A percentile compares a stretch with the other conserved stretches of the same genome.
These are phyloP conservation scores for Zaprionus taronus DNA, from an alignment of 1,140 invertebrate species.

Conservation along the genomic window DNA sequence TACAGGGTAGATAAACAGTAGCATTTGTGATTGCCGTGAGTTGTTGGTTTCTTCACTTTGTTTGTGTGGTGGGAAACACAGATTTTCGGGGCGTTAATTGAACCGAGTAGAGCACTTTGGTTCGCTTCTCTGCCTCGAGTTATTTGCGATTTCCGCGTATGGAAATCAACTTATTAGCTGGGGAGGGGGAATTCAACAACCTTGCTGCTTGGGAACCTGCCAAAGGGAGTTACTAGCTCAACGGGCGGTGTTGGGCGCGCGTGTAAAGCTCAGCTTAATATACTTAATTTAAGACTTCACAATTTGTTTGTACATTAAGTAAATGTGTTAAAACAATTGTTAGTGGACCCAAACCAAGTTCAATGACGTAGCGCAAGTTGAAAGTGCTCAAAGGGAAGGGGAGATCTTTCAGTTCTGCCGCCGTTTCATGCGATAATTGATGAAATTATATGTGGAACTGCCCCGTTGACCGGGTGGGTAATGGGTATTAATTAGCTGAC, in stretches of 20 bases:
- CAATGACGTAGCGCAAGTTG: conserved; percentile 61
- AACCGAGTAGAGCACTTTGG: conserved; percentile 44
- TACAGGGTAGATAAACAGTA: conserved; percentile 55
- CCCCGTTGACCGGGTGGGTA: conserved; percentile 11
- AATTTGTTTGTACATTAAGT: conserved; percentile 60
- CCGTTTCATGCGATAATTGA: conserved; percentile 54
- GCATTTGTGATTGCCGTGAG: conserved; percentile 51
- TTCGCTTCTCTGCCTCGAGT: conserved; percentile 30
- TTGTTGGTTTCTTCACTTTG: conserved; percentile 41
- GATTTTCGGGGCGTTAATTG: conserved; percentile 71
- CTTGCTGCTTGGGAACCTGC: conserved; percentile 66
- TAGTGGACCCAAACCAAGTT: conserved; percentile 26
- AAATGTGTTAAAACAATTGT: conserved; percentile 67
- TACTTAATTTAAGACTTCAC: conserved; percentile 67
- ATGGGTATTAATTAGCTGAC: conserved; percentile 51
- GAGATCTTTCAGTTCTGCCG: conserved; percentile 34
- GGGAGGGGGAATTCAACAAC: conserved; percentile 33
- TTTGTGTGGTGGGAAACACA: conserved; percentile 63
- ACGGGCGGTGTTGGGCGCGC: conserved; percentile 11
- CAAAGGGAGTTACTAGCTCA: conserved; percentile 6
- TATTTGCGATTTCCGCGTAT: conserved; percentile 67
- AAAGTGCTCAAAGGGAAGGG: conserved; percentile 49
- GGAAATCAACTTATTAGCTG: conserved; percentile 54
- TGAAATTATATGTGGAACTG: conserved; percentile 39
- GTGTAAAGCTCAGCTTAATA: conserved; percentile 55